phyloP scores from a whole-genome alignment of 1,140 invertebrate species.

The Steinernema feltiae region DNA sequence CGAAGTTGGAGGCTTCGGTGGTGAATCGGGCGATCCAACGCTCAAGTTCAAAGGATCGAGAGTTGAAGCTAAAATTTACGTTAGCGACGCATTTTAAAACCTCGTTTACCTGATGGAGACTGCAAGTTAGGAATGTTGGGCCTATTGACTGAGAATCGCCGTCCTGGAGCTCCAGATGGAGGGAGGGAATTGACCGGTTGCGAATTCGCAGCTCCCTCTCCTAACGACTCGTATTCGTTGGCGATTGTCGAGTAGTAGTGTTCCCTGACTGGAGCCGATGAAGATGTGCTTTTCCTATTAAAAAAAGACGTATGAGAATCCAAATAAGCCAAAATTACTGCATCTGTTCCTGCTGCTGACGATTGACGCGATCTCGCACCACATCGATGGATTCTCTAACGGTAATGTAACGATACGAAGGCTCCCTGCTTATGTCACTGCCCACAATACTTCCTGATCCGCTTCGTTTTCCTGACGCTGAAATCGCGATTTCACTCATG shows the following conservation, averaged over 20 bases:
- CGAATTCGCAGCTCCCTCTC: too few relatives aligned
- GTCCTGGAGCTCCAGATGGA: background rate
- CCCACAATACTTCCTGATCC: slow-evolving; percentile 1
- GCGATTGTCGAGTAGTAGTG: slow-evolving; percentile 34
- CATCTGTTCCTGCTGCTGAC: background rate
- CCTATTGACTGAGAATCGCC: slow-evolving; percentile 2
- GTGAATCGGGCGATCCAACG: slow-evolving; percentile 16
- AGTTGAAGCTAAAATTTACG: background rate
- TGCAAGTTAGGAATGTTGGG: background rate
- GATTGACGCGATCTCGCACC: background rate
- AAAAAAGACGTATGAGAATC: background rate
- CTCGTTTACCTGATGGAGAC: too few relatives aligned
- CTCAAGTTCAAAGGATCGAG: background rate
- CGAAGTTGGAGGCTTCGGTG: slow-evolving; percentile 26
- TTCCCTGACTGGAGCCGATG: slow-evolving; percentile 21
- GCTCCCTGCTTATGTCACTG: slow-evolving; percentile 18
- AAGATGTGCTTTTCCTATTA: background rate
- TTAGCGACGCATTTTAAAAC: too few relatives aligned
- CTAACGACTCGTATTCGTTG: slow-evolving; percentile 27
- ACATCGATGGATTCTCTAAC: slow-evolving; percentile 19
- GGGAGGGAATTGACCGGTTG: background rate
- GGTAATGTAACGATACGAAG: slow-evolving; percentile 31
- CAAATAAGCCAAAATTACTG: background rate
- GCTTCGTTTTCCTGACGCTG: background rate
- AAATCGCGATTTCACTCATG: background rate